phyloP scores from a whole-genome alignment of 2,888 invertebrate genomes.

The Acanthosepion pharaonis region DNA sequence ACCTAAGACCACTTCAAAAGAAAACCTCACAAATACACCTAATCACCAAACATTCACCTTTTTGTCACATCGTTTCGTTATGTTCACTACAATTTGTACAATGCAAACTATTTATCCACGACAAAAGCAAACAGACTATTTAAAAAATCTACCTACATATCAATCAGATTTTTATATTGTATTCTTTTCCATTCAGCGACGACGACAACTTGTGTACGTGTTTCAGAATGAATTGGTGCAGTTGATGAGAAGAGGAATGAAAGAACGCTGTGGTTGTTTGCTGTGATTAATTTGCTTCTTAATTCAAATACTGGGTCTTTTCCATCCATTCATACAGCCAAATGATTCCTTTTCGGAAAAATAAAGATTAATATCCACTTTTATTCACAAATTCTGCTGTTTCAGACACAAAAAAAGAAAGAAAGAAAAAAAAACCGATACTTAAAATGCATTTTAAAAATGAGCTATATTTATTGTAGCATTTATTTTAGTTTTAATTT shows the following conservation, averaged over 20 bases:
- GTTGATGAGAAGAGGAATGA: neutral
- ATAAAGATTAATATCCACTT: too few species aligned
- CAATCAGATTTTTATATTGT: conserved; percentile 6
- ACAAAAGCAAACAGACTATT: neutral
- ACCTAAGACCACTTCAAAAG: neutral
- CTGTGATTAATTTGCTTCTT: neutral
- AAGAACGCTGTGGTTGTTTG: neutral
- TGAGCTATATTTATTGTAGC: too few species aligned
- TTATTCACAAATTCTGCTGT: too few species aligned
- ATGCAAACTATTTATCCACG: neutral
- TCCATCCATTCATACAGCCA: too few species aligned
- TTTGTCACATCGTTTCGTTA: neutral
- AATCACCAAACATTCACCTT: neutral
- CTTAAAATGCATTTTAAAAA: too few species aligned
- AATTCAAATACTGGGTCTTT: too few species aligned
- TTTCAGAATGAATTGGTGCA: neutral
- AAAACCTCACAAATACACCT: neutral
- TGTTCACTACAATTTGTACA: neutral
- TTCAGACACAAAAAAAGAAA: too few species aligned
- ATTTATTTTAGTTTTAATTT: too few species aligned
- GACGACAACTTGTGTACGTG: neutral
- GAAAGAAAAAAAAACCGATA: too few species aligned
- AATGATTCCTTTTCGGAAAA: neutral
- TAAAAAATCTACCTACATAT: neutral
- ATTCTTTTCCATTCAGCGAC: neutral